These are phyloP conservation scores for Rhea americana DNA, from an alignment of 2,113 vertebrate species.

Conservation along the genomic window DNA sequence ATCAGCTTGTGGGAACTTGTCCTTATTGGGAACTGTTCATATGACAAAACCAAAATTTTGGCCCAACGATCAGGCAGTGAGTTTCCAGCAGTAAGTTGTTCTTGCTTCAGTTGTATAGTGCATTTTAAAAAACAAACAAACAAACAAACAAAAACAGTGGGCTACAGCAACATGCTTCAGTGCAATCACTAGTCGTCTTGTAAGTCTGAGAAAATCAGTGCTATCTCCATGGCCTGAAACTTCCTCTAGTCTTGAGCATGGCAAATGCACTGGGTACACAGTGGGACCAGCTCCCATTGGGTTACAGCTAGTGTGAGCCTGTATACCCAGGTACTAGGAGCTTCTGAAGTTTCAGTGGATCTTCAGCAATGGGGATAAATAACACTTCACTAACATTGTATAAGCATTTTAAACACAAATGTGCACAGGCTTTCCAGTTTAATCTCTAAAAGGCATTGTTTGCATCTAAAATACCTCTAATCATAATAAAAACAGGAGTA, in stretches of 20 bases:
- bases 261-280: neutral
- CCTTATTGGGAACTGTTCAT: constrained; percentile 30
- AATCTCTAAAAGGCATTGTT: neutral
- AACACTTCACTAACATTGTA: neutral
- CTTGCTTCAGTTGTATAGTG: neutral
- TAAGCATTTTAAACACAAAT: neutral
- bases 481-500: neutral
- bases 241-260: neutral
- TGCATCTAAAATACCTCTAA: neutral
- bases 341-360: neutral
- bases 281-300: neutral
- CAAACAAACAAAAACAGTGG: neutral
- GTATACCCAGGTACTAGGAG: neutral
- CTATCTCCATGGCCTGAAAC: neutral
- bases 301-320: neutral
- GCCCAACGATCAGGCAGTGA: neutral
- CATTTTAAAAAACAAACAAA: neutral
- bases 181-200: neutral
- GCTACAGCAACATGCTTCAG: neutral
- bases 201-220: neutral
- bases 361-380: neutral
- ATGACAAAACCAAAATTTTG: constrained; percentile 57
- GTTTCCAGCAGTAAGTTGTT: neutral
- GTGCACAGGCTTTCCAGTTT: neutral
- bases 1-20: constrained; percentile 13